Conservation (phyloP, 2,113 vertebrate species). For the Stictonetta naevosa region DNA sequence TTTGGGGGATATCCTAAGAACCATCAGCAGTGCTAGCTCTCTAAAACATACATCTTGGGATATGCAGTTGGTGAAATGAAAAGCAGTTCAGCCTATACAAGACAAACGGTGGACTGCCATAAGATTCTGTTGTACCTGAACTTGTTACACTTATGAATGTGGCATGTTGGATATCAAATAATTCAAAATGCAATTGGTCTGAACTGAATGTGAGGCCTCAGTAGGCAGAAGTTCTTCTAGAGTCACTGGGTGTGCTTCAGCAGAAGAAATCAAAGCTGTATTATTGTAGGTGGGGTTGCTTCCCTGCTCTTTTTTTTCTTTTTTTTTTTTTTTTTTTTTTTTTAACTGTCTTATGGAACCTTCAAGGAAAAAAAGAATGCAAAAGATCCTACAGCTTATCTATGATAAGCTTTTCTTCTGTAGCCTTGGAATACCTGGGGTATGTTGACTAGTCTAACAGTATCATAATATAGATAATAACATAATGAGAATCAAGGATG, state of each 20-base stretch:
- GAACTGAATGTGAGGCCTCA: rapidly evolving
- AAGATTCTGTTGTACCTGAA: not conserved
- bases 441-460: not conserved
- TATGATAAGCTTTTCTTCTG: not conserved
- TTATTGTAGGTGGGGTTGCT: not conserved
- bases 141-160: not conserved
- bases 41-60: not conserved
- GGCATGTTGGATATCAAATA: not conserved
- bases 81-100: not conserved
- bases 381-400: not conserved
- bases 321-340: not conserved
- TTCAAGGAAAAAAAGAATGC: not conserved
- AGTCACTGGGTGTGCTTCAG: not conserved
- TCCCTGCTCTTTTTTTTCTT: not conserved
- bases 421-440: not conserved
- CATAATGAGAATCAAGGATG: not conserved
- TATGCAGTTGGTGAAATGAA: not conserved
- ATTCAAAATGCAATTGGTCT: not conserved
- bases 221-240: not conserved
- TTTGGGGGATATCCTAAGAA: not conserved
- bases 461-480: not conserved
- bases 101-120: not conserved
- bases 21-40: not conserved
- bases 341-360: not conserved
- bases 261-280: not conserved